Base-by-base conservation (phyloP, 2,113 vertebrate genomes). In the Ameiurus melas region DNA sequence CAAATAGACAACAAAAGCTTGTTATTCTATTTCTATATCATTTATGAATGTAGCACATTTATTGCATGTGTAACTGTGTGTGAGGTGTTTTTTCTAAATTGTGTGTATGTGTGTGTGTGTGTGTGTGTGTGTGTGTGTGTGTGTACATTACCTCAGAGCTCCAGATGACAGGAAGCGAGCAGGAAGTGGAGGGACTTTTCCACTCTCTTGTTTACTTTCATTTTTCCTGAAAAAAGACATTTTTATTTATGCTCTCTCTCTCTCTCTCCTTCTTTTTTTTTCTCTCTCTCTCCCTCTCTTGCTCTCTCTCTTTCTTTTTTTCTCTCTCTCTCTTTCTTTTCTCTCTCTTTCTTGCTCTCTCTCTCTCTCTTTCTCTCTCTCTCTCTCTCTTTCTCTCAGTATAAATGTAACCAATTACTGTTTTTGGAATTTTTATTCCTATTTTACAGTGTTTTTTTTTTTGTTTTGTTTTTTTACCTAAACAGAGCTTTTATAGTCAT, bases 151-250 rank as follows among this genome's bases (percentile, higher is more conserved):
- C 70, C 43, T 82, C 20, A 30, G 36, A 39, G n/a, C 77, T 85
- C 85, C 82, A 89, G 83, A 89, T 88, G 92, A 93, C 90, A 93
- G 94, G 94, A 94, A 94, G 93, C 91, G 91, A 90, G 91, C 91
- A 94, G 94, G 94, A 95, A 95, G 94, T 93, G 92, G 92, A 94
- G 94, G 94, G 93, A 94, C 94, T 95, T 90, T 89, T 95, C 93
- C 94, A 94, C 89, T 92, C 91, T 87, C 87, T 85, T 94, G 93
- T 95, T 95, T 94, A 92, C 93, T 94, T 92, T 93, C 86, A 94
- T 78, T 90, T 93, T 94, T 93, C 90, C 91, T 58, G 19, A 93
- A 93, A 94, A 91, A 90, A 90, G 92, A 88, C 90, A 90, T 84
- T 80, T 55, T 30, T 55, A n/a, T 53, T 75, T 70, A 70, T 19